Base-by-base conservation (phyloP, 2,797 vertebrate species). In the Takifugu rubripes region DNA sequence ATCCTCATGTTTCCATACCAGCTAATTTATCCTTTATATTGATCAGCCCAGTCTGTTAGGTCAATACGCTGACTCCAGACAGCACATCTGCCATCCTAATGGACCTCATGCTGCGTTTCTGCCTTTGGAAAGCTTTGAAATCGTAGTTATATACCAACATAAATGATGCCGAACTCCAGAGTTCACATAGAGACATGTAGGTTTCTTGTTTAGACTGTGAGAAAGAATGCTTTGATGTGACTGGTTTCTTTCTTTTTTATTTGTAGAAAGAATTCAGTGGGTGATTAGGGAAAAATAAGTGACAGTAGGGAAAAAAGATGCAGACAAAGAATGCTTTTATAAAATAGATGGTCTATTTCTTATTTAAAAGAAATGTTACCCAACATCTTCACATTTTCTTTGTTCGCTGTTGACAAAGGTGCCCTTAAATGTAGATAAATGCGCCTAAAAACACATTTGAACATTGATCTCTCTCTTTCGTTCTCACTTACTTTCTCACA, bases 141-240 rank as follows among this genome's bases (percentile, higher is more conserved):
- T 57, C 21, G 0, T 54, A 66, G 63, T 63, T 52, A 56, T 11
- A 49, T 14, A 21, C 55, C 3, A 17, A 56, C 46, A 40, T 54
- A 1, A 27, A 63, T 57, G 64, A 68, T 53, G 54, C 63, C 24
- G 68, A 66, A 57, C 47, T 65, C 64, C 67, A 76, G 65, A 61
- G 52, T 21, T 21, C 21, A 21, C 21, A 21, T 21, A 21, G 21
- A 21, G 21, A 21, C 21, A 1, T 21, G 21, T 21, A 21, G 21
- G 21, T 21, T 21, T 21, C 44, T n/a, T 29, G 4, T 29, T 29
- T 21, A 21, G 21, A 21, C 27, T 29, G 27, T 29, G 27, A 29
- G 2, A 29, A 29, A 29, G 21, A 21, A 21, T 42, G 42, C 11
- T 43, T 10, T 12, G 42, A 12, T 12, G 11, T 43, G 42, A 16